Percentiles rank a stretch among this genome's conserved stretches.
Conservation (phyloP, 2,113 vertebrate species). For the Falco punctatus region DNA sequence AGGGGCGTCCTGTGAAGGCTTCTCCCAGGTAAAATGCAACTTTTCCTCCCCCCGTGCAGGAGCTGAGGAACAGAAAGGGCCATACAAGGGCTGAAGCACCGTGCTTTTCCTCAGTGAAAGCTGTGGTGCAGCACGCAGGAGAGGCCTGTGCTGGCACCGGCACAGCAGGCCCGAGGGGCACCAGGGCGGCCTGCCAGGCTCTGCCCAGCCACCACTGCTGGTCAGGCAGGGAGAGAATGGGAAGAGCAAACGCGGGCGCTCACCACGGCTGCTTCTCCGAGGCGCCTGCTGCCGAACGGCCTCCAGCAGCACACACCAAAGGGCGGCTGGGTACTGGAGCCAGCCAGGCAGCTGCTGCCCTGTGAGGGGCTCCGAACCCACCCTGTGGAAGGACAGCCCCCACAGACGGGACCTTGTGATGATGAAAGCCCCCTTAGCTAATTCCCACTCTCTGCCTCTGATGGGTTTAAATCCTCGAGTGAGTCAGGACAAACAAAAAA, state of each 20-base stretch:
- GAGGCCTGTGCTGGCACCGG: neutral
- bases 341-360: neutral
- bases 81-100: accelerated
- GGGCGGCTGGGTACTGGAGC: accelerated
- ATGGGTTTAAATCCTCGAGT: neutral
- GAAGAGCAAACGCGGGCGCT: too few relatives aligned
- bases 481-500: neutral
- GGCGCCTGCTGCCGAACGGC: accelerated
- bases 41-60: neutral
- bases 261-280: accelerated
- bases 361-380: neutral
- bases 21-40: neutral
- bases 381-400: too few relatives aligned
- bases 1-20: accelerated
- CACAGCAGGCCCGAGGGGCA: neutral
- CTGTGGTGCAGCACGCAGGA: accelerated
- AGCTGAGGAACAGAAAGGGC: neutral
- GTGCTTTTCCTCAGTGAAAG: neutral
- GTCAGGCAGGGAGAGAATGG: neutral
- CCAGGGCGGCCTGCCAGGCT: accelerated
- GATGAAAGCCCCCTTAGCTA: neutral
- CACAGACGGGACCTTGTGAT: accelerated
- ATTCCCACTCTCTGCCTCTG: neutral
- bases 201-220: neutral
- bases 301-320: too few relatives aligned